phyloP scores from a whole-genome alignment of 2,113 vertebrate genomes.

The Balaeniceps rex region DNA sequence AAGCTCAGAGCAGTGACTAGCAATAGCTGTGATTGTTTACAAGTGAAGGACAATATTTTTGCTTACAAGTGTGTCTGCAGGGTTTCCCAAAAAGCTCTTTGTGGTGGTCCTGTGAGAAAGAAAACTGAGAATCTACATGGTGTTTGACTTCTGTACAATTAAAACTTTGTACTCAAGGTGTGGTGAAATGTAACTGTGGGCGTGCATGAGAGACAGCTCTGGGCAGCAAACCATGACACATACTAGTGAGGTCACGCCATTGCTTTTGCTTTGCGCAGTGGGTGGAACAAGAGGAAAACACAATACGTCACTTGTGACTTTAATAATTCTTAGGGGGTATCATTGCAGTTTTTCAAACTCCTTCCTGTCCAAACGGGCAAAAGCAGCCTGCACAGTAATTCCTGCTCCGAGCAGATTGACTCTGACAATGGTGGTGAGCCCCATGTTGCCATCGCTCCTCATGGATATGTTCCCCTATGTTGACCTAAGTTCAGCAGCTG shows the following conservation, averaged over 20 bases:
- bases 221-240: rapidly evolving
- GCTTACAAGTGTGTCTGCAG: not conserved
- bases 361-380: not conserved
- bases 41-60: not conserved
- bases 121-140: not conserved
- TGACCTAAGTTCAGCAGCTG: not conserved
- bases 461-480: not conserved
- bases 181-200: not conserved
- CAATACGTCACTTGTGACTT: not conserved
- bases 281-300: not conserved
- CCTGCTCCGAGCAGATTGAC: not conserved
- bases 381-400: not conserved
- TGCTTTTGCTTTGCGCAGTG: not conserved
- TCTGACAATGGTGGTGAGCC: not conserved
- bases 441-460: not conserved
- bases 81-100: not conserved
- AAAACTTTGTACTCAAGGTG: not conserved
- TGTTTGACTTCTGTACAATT: not conserved
- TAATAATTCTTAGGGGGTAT: not conserved
- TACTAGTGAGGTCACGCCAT: rapidly evolving
- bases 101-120: not conserved
- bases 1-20: not conserved
- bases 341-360: not conserved
- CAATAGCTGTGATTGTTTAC: not conserved
- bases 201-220: rapidly evolving